Conservation (phyloP, 2,888 invertebrate species). For the Ennomos fuscantarius region DNA sequence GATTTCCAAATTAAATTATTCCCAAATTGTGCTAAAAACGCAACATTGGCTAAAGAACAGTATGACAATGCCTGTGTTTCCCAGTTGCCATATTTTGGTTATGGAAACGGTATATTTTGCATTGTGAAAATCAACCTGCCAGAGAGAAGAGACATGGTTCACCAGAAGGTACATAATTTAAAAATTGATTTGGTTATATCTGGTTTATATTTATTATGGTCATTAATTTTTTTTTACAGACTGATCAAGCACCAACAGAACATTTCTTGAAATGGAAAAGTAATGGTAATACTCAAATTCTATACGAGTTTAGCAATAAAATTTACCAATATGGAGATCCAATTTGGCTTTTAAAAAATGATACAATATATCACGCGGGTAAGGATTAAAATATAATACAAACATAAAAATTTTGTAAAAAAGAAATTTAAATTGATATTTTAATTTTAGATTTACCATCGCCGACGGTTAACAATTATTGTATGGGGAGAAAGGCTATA, state of each 20-base stretch:
- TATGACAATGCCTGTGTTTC: slow-evolving; percentile 48
- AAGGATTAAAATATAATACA: slow-evolving; percentile 5
- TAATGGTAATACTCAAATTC: slow-evolving; percentile 34
- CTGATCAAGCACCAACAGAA: slow-evolving; percentile 40
- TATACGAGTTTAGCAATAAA: slow-evolving; percentile 55
- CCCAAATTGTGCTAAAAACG: slow-evolving; percentile 73
- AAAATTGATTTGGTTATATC: slow-evolving; percentile 10
- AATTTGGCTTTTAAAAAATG: slow-evolving; percentile 67
- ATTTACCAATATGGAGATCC: slow-evolving; percentile 60
- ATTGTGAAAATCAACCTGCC: slow-evolving; percentile 73
- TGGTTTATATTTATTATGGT: slow-evolving; percentile 12
- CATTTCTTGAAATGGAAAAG: slow-evolving; percentile 58
- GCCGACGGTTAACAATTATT: slow-evolving; percentile 63
- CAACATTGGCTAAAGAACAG: slow-evolving; percentile 7
- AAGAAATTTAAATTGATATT: too few species aligned
- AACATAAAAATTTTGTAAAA: too few species aligned
- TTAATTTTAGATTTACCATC: slow-evolving; percentile 66
- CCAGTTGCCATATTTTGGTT: slow-evolving; percentile 40
- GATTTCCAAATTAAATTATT: slow-evolving; percentile 86
- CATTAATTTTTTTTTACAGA: slow-evolving; percentile 44
- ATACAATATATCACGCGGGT: slow-evolving; percentile 63
- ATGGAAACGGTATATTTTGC: slow-evolving; percentile 64
- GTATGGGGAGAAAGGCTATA: slow-evolving; percentile 61
- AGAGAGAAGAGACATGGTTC: slow-evolving; percentile 47
- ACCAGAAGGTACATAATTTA: slow-evolving; percentile 48